A percentile compares a stretch with the other conserved stretches of the same genome.
phyloP scores from a whole-genome alignment of 2,888 invertebrate species.

The Smittia sp. region DNA sequence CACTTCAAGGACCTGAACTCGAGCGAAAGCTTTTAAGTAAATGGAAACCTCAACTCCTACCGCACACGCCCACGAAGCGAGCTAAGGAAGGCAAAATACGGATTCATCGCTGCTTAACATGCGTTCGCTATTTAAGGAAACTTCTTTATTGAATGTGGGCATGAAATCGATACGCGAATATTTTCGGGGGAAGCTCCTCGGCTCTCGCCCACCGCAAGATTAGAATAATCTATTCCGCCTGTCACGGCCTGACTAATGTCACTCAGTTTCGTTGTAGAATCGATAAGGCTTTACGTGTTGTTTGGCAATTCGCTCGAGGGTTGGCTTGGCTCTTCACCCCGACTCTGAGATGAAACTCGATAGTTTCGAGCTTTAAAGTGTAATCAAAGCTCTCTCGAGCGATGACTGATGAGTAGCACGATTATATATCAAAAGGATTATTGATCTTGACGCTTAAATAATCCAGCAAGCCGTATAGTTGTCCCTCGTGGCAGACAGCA shows the following conservation, averaged over 20 bases:
- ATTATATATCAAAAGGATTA: too few species aligned
- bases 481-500: too few species aligned
- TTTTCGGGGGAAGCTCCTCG: not conserved
- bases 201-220: not conserved
- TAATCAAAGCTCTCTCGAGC: too few species aligned
- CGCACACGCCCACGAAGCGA: not conserved
- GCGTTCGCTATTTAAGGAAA: slow-evolving; percentile 10
- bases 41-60: not conserved
- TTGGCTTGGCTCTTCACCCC: not conserved
- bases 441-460: too few species aligned
- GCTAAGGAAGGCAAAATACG: not conserved
- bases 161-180: slow-evolving; percentile 1
- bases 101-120: not conserved
- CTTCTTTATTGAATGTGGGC: not conserved
- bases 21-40: not conserved
- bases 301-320: not conserved
- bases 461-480: too few species aligned
- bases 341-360: not conserved
- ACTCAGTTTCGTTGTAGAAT: not conserved
- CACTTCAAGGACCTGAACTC: too few species aligned
- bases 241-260: not conserved
- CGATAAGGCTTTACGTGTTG: not conserved
- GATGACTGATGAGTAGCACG: too few species aligned
- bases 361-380: not conserved
- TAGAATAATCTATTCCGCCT: not conserved